Conservation (phyloP, 2,888 invertebrate genomes). For the Ophion costatus region DNA sequence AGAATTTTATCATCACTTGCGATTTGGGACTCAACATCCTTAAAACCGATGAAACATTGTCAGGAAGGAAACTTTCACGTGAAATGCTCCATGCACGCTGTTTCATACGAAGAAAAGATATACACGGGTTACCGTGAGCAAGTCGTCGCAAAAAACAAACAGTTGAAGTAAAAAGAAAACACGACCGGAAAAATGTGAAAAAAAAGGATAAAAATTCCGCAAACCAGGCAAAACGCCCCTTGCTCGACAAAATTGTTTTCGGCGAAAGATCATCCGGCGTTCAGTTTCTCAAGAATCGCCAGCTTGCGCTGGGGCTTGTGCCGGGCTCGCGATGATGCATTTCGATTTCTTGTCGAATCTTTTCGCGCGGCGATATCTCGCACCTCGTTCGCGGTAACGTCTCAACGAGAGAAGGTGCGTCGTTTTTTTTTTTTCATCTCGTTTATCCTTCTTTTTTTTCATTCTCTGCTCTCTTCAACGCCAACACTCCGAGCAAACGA, state of each 20-base stretch:
- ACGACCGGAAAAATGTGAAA: background rate
- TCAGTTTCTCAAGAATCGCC: conserved; percentile 38
- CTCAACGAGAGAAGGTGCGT: conserved; percentile 14
- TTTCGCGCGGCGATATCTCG: background rate
- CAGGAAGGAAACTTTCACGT: too few relatives aligned
- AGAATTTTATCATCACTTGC: too few relatives aligned
- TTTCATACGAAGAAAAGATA: background rate
- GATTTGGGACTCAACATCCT: too few relatives aligned
- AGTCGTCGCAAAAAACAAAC: background rate
- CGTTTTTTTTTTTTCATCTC: background rate
- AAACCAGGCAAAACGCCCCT: conserved; percentile 12
- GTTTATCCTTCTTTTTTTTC: background rate
- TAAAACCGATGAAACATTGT: too few relatives aligned
- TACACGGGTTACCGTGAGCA: too few relatives aligned
- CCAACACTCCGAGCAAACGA: conserved; percentile 12
- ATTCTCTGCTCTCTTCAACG: background rate
- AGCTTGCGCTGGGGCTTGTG: background rate
- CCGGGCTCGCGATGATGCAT: conserved; percentile 37
- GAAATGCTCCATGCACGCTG: background rate
- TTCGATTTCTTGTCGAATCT: conserved; percentile 56
- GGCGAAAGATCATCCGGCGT: conserved; percentile 55
- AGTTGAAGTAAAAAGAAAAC: background rate
- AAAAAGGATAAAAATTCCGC: background rate
- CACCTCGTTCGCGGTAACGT: background rate
- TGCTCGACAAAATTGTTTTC: conserved; percentile 48